Evolutionary conservation across 2,888 invertebrate genomes (phyloP), one percentile per base, ranked within the genome.

Genomic region (Epistrophe eligans): DNA sequence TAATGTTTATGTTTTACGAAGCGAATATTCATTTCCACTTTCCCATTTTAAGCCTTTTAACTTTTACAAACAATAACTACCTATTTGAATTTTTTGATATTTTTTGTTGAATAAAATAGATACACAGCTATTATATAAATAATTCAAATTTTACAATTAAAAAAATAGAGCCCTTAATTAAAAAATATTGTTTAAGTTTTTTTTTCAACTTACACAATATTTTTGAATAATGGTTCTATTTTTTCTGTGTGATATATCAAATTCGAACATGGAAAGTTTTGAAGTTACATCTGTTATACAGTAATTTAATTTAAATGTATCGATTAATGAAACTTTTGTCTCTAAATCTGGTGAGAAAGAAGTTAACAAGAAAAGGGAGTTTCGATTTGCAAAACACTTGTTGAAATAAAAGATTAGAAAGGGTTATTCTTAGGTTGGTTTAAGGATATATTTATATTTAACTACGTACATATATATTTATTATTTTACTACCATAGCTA

Each of bases 181-280:
- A 6, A 32, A 66, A 48, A 32, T 48, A 32, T 32, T 66, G 28
- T 35, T 45, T 13, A 32, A 43, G 62, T 62, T n/a, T n/a, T n/a
- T n/a, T n/a, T n/a, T n/a, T n/a, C n/a, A n/a, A n/a, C n/a, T n/a
- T n/a, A n/a, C n/a, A n/a, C n/a, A n/a, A n/a, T n/a, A n/a, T n/a
- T n/a, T n/a, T n/a, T 28, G 13, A 62, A 43, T 0, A 60, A 13
- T 10, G 17, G n/a, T n/a, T n/a, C n/a, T n/a, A n/a, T n/a, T n/a
- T n/a, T n/a, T n/a, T n/a, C n/a, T 38, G 52, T 67, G 67, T 67
- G 5, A 24, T 35, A 67, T 52, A 67, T 52, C 17, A 35, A 4
- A 13, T 50, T 48, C 2, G 50, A n/a, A 50, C 67, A 50, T 17
- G 50, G 15, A 50, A 67, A 52, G 50, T 67, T 67, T 67, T n/a